These are phyloP conservation scores for Tupiocoris notatus DNA, from an alignment of 2,888 invertebrate species.

Conservation along the genomic window DNA sequence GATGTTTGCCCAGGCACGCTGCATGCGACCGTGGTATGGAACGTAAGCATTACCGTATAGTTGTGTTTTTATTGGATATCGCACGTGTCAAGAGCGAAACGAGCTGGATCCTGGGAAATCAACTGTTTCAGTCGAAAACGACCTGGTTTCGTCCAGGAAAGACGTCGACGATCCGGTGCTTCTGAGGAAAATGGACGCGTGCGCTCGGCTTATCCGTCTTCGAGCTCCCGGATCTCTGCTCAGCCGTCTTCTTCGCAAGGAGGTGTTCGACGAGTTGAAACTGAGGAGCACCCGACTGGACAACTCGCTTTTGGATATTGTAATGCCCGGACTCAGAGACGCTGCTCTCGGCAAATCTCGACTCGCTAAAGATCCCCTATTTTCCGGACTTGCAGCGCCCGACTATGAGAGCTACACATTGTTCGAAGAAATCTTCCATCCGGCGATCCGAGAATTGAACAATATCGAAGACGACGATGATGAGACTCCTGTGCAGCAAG, in stretches of 20 bases:
- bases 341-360: conserved; percentile 34
- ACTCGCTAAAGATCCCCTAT: conserved; percentile 57
- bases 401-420: conserved; percentile 83
- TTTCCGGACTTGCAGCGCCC: conserved; percentile 66
- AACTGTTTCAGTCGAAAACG: conserved; percentile 65
- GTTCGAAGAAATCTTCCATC: conserved; percentile 78
- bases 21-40: conserved; percentile 11
- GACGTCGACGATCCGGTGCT: conserved; percentile 68
- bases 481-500: conserved; percentile 56
- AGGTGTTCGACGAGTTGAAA: conserved; percentile 73
- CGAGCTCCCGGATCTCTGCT: conserved; percentile 36
- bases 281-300: conserved; percentile 75
- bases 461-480: conserved; percentile 66
- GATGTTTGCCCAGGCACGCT: background rate
- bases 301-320: conserved; percentile 82
- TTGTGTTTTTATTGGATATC: background rate
- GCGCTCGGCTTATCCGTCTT: conserved; percentile 57
- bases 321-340: conserved; percentile 74
- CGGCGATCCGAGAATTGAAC: conserved; percentile 77
- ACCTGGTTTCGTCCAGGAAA: conserved; percentile 71
- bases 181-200: conserved; percentile 71
- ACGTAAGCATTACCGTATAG: background rate
- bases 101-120: background rate
- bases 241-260: conserved; percentile 62
- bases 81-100: background rate